These are phyloP conservation scores for Aricia agestis DNA, from an alignment of 1,140 invertebrate genomes.

Conservation along the genomic window DNA sequence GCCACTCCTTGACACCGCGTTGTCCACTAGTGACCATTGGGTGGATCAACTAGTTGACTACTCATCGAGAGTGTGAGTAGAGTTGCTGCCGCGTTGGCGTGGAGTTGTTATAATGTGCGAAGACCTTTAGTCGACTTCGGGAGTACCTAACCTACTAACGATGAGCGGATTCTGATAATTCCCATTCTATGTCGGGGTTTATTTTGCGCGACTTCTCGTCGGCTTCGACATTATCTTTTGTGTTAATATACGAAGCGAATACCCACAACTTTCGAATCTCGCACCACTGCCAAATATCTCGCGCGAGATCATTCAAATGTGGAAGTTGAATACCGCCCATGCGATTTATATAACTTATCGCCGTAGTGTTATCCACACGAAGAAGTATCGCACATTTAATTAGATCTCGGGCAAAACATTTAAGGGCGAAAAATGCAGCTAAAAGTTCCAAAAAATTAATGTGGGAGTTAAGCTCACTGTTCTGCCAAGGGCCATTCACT, in stretches of 20 bases:
- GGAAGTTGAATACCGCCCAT: conserved; percentile 45
- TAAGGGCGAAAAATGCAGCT: conserved; percentile 44
- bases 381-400: conserved; percentile 42
- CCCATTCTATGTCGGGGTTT: conserved; percentile 35
- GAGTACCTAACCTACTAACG: conserved; percentile 22
- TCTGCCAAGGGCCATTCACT: conserved; percentile 40
- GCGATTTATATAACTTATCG: conserved; percentile 54
- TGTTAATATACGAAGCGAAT: conserved; percentile 51
- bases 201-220: conserved; percentile 34
- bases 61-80: conserved; percentile 1
- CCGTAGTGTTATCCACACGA: conserved; percentile 55
- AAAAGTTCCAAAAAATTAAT: conserved; percentile 58
- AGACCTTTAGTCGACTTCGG: conserved; percentile 25
- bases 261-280: conserved; percentile 44
- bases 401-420: conserved; percentile 42
- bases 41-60: conserved; percentile 1
- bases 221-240: conserved; percentile 38
- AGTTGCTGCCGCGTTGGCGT: conserved; percentile 1
- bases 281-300: conserved; percentile 53
- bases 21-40: neutral
- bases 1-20: neutral
- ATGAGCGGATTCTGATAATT: conserved; percentile 17
- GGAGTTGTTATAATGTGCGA: conserved; percentile 2
- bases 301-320: conserved; percentile 37
- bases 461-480: conserved; percentile 28